A percentile compares a stretch with the other conserved stretches of the same genome.
These are phyloP conservation scores for Samia ricini DNA, from an alignment of 1,140 invertebrate species.

Conservation along the genomic window DNA sequence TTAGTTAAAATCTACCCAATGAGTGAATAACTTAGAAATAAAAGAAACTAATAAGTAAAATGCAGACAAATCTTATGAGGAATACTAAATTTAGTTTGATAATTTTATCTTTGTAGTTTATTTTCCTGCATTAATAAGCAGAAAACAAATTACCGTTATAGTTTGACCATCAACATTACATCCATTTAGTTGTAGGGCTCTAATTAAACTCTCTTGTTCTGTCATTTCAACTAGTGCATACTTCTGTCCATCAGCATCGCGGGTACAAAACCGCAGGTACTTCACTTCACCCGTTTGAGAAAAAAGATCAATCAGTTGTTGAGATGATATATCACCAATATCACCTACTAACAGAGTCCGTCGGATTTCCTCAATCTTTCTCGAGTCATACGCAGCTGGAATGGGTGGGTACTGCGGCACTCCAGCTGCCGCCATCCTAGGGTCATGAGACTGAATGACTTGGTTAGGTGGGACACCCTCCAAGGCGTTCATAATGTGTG, in stretches of 20 bases:
- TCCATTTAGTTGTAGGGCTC: slow-evolving; percentile 93
- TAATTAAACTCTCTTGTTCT: slow-evolving; percentile 92
- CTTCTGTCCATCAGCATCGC: slow-evolving; percentile 85
- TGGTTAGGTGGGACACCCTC: slow-evolving; percentile 90
- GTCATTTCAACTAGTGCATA: slow-evolving; percentile 96
- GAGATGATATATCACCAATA: slow-evolving; percentile 76
- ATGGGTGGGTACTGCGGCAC: slow-evolving; percentile 95
- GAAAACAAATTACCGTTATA: slow-evolving; percentile 54
- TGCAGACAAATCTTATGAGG: too few relatives aligned
- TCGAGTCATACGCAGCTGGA: slow-evolving; percentile 92
- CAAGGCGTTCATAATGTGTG: slow-evolving; percentile 93
- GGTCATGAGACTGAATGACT: slow-evolving; percentile 94
- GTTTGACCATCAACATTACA: slow-evolving; percentile 81
- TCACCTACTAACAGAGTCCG: slow-evolving; percentile 57
- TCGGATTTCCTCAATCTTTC: slow-evolving; percentile 97
- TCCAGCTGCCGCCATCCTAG: slow-evolving; percentile 89
- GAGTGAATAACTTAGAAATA: too few relatives aligned
- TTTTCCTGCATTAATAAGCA: too few relatives aligned
- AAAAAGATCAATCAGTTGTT: slow-evolving; percentile 93
- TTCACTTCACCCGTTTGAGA: slow-evolving; percentile 94
- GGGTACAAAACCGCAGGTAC: slow-evolving; percentile 94
- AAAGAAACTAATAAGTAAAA: too few relatives aligned
- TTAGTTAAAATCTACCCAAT: too few relatives aligned
- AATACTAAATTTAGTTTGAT: too few relatives aligned
- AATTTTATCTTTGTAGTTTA: too few relatives aligned